A percentile compares a stretch with the other conserved stretches of the same genome.
phyloP scores from a whole-genome alignment of 2,888 invertebrate species.

The Metopia argyrocephala region DNA sequence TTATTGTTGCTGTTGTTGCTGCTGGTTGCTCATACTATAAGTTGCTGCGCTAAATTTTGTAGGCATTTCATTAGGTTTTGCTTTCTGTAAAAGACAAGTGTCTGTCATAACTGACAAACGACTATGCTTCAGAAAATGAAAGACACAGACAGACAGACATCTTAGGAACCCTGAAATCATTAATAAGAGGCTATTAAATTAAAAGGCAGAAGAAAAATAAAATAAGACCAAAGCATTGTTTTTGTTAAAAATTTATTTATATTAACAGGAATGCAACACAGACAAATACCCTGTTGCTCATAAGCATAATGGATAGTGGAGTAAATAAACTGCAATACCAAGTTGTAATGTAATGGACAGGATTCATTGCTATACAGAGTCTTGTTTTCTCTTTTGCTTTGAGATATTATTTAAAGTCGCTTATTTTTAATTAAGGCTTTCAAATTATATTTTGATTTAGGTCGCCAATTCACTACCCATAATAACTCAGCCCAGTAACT shows the following conservation, averaged over 20 bases:
- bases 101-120: constrained; percentile 64
- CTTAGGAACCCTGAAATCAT: constrained; percentile 36
- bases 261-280: not conserved
- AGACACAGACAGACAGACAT: constrained; percentile 8
- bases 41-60: constrained; percentile 6
- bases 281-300: not conserved
- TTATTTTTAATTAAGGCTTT: constrained; percentile 67
- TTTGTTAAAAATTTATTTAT: constrained; percentile 4
- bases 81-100: constrained; percentile 57
- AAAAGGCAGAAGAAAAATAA: not conserved
- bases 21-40: not conserved
- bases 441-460: constrained; percentile 68
- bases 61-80: constrained; percentile 26
- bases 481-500: constrained; percentile 58
- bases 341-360: constrained; percentile 45
- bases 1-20: constrained; percentile 8
- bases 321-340: not conserved
- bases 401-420: constrained; percentile 43
- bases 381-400: constrained; percentile 1
- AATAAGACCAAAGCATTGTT: constrained; percentile 8
- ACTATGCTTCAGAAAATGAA: constrained; percentile 42
- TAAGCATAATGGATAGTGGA: not conserved
- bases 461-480: constrained; percentile 57
- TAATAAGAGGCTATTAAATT: constrained; percentile 50
- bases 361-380: constrained; percentile 16